These are phyloP conservation scores for Pseudopleuronectes americanus DNA, from an alignment of 2,797 vertebrate genomes.

Conservation along the genomic window DNA sequence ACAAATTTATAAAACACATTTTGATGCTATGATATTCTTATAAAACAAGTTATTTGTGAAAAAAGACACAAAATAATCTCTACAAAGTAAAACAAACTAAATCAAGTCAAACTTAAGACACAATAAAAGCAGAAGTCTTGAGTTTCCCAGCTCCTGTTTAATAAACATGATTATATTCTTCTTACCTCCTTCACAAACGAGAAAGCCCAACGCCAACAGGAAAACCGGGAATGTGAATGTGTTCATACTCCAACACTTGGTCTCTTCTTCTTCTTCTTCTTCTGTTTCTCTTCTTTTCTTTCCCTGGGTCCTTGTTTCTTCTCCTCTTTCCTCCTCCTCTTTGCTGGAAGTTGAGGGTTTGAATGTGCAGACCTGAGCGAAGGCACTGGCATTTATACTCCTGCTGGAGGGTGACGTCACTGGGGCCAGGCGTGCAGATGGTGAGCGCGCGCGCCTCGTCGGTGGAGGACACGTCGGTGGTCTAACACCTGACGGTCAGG, in stretches of 20 bases:
- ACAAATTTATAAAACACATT: not conserved
- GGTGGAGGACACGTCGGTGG: no score
- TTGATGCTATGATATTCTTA: not conserved
- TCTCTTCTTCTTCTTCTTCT: not conserved
- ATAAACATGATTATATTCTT: not conserved
- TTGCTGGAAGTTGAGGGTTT: slow-evolving; percentile 29
- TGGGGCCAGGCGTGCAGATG: no score
- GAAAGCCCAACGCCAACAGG: slow-evolving; percentile 67
- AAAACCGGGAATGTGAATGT: slow-evolving; percentile 54
- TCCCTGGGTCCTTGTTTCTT: not conserved
- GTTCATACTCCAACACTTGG: slow-evolving; percentile 73
- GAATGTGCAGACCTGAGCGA: not conserved
- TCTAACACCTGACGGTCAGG: not conserved
- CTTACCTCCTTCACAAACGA: slow-evolving; percentile 78
- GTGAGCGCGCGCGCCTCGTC: no score
- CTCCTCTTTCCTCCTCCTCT: not conserved
- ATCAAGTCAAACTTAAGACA: no score
- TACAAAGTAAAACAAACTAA: no score
- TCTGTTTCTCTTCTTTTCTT: not conserved
- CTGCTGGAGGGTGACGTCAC: not conserved
- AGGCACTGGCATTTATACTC: not conserved
- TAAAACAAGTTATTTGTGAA: no score
- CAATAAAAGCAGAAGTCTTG: not conserved
- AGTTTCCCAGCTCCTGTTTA: not conserved
- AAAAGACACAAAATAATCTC: no score